Percentiles rank a stretch among this genome's conserved stretches.
Evolutionary conservation across 2,797 vertebrate species (phyloP).

Genomic region (Chiropotes sagulatus): DNA sequence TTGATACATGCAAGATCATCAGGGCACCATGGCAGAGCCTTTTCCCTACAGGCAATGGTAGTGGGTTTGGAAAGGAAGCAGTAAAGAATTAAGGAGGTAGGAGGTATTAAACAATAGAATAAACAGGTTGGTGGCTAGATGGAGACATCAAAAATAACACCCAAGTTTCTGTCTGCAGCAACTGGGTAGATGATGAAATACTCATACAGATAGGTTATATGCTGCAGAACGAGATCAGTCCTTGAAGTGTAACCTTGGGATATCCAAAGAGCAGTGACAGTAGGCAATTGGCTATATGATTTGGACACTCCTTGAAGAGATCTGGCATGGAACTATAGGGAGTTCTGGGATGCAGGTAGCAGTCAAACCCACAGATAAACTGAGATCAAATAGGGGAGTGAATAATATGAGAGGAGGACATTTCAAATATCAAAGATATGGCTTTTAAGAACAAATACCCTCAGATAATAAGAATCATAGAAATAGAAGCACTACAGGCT

Average conservation of each 20-base stretch:
- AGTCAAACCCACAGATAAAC: background rate
- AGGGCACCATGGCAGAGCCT: background rate
- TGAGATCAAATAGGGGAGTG: background rate
- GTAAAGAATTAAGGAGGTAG: background rate
- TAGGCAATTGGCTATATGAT: background rate
- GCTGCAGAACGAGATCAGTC: background rate
- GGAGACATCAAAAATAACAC: background rate
- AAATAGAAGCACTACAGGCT: background rate
- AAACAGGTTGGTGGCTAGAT: background rate
- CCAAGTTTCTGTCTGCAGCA: background rate
- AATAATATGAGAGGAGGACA: background rate
- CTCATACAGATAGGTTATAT: background rate
- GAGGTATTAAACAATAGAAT: background rate
- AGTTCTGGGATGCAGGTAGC: background rate
- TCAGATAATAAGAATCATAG: background rate
- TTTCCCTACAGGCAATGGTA: background rate
- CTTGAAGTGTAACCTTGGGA: background rate
- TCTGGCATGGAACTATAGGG: background rate
- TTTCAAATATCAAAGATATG: background rate
- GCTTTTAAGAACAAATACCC: background rate
- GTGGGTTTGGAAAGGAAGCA: background rate
- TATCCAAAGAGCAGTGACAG: background rate
- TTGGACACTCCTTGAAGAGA: background rate
- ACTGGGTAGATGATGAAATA: background rate
- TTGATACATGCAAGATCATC: background rate